These are phyloP conservation scores for Passer domesticus DNA, from an alignment of 2,113 vertebrate genomes.

Conservation along the genomic window DNA sequence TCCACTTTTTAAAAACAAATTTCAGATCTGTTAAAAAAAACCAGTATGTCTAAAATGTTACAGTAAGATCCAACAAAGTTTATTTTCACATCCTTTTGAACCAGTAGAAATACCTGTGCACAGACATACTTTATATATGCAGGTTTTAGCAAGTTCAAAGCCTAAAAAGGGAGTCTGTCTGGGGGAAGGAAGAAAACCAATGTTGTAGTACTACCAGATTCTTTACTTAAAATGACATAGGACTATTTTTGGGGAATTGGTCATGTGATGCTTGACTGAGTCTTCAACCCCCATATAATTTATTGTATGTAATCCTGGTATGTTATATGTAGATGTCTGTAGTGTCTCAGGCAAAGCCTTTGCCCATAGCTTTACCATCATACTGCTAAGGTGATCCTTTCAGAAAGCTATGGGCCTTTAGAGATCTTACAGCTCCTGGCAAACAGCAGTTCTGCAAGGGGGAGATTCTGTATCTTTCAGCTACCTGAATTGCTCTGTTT, in stretches of 20 bases:
- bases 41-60: neutral
- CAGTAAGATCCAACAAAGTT: neutral
- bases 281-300: neutral
- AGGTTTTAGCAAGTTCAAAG: neutral
- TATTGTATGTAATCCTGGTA: neutral
- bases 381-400: neutral
- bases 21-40: neutral
- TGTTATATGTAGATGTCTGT: neutral
- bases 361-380: neutral
- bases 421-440: neutral
- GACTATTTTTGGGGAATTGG: neutral
- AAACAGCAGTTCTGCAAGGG: neutral
- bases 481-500: neutral
- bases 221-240: neutral
- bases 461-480: neutral
- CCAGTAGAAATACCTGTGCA: neutral
- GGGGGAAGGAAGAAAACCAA: neutral
- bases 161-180: neutral
- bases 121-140: neutral
- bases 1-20: neutral
- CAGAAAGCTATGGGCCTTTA: neutral
- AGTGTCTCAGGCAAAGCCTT: neutral
- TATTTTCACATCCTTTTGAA: neutral
- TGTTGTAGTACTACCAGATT: neutral
- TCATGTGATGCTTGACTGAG: neutral